Evolutionary conservation across 2,888 invertebrate genomes (phyloP), one percentile per base, ranked within the genome.

Genomic region (Physocephala rufipes): DNA sequence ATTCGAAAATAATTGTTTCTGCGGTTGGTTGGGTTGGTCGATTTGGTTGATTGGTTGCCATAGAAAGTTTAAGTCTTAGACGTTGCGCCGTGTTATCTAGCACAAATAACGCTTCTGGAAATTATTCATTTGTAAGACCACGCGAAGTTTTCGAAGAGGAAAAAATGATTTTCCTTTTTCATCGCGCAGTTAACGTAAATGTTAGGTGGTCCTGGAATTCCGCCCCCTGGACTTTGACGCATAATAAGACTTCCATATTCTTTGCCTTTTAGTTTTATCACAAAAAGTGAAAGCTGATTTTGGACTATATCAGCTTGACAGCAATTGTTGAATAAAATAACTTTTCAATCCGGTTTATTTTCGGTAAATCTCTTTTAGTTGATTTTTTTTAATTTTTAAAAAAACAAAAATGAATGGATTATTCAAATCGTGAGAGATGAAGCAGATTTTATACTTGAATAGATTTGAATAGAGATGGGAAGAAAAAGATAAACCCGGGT

Each of bases 1-100:
- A 74, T 74, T 74, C 72, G 74, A 72, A 74, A 72, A 74, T 74
- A 74, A 74, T 74, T 74, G 74, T 72, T 74, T 74, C 65, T 72
- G 74, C 64, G 74, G 74, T 72, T 67, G 74, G 68, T 74, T 70
- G 53, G n/a, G n/a, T n/a, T n/a, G n/a, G n/a, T n/a, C n/a, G n/a
- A n/a, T n/a, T n/a, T n/a, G n/a, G n/a, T n/a, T n/a, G n/a, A 36
- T 2, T 28, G 51, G n/a, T 36, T 16, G 53, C 12, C 19, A 58
- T 36, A 16, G 47, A 51, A 62, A 61, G 19, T 36, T 61, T 67
- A 51, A 36, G 5, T 36, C 36, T 36, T 36, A 9, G n/a, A 9
- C 36, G 36, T 4, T 7, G 30, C 15, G 4, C 36, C 51, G 28
- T 43, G 47, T 68, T 51, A 36, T 61, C 62, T 51, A 30, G 19